These are phyloP conservation scores for Loriculus beryllinus DNA, from an alignment of 2,797 vertebrate genomes.

Conservation along the genomic window DNA sequence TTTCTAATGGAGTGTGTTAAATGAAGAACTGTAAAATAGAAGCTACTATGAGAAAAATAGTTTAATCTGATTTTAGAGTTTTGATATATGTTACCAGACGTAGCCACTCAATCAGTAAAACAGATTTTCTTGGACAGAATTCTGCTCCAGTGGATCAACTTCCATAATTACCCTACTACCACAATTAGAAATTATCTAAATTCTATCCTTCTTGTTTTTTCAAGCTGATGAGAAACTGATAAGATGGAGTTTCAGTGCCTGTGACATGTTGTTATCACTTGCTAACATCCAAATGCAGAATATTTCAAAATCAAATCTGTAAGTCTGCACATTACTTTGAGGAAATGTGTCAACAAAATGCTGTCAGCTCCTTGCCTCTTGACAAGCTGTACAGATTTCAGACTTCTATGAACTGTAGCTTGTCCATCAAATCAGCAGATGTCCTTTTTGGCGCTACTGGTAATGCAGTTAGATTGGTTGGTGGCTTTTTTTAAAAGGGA, in stretches of 20 bases:
- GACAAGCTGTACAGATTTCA: conserved; percentile 34
- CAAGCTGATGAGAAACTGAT: neutral
- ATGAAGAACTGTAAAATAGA: neutral
- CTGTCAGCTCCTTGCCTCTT: conserved; percentile 44
- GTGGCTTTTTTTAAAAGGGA: neutral
- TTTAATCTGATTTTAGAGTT: conserved; percentile 7
- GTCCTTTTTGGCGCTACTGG: neutral
- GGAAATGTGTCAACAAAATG: conserved; percentile 54
- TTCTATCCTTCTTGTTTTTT: neutral
- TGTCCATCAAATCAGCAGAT: conserved; percentile 51
- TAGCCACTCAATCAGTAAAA: conserved; percentile 6
- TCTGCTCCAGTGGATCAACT: conserved; percentile 21
- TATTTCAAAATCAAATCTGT: conserved; percentile 44
- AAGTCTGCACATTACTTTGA: conserved; percentile 15
- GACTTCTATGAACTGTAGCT: neutral
- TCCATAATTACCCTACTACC: neutral
- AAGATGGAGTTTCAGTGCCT: neutral
- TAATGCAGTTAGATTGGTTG: neutral
- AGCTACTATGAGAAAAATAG: conserved; percentile 11
- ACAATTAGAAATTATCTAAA: conserved; percentile 15
- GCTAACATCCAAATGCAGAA: conserved; percentile 3
- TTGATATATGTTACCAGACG: conserved; percentile 9
- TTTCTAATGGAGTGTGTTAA: conserved; percentile 21
- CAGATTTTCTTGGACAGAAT: conserved; percentile 23
- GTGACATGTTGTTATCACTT: conserved; percentile 30